Evolutionary conservation across 2,113 vertebrate species (phyloP).

Genomic region (Plectropomus leopardus): DNA sequence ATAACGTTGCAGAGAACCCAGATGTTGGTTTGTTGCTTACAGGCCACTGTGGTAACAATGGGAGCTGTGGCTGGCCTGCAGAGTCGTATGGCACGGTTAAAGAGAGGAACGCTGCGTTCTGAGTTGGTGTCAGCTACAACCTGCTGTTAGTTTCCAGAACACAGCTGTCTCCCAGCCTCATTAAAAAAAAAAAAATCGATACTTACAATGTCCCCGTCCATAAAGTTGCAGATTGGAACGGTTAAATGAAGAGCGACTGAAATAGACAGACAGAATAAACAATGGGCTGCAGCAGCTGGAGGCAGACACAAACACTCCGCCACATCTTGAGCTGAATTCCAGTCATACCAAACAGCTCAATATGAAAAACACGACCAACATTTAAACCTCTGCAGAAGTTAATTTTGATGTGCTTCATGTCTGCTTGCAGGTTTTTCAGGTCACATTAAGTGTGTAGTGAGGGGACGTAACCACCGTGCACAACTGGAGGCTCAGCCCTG

Average conservation of each 20-base stretch:
- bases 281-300: slow-evolving; percentile 18
- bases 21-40: slow-evolving; percentile 18
- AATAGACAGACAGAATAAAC: slow-evolving; percentile 14
- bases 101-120: slow-evolving; percentile 23
- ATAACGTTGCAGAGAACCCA: slow-evolving; percentile 29
- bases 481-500: slow-evolving; percentile 29
- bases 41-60: slow-evolving; percentile 18
- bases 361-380: neutral
- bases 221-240: neutral
- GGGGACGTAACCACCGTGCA: slow-evolving; percentile 12
- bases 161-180: slow-evolving; percentile 24
- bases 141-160: neutral
- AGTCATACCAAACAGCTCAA: neutral
- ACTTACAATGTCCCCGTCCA: neutral
- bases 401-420: neutral
- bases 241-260: slow-evolving; percentile 15
- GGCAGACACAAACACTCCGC: slow-evolving; percentile 16
- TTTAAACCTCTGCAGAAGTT: neutral
- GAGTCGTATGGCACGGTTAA: slow-evolving; percentile 4
- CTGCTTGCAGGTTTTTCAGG: neutral
- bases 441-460: slow-evolving; percentile 25
- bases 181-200: neutral
- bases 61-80: slow-evolving; percentile 26
- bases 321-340: slow-evolving; percentile 25
- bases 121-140: neutral